Evolutionary conservation across 2,113 vertebrate genomes (phyloP), one percentile per base, ranked within the genome.

Genomic region (Aspidoscelis tigris): DNA sequence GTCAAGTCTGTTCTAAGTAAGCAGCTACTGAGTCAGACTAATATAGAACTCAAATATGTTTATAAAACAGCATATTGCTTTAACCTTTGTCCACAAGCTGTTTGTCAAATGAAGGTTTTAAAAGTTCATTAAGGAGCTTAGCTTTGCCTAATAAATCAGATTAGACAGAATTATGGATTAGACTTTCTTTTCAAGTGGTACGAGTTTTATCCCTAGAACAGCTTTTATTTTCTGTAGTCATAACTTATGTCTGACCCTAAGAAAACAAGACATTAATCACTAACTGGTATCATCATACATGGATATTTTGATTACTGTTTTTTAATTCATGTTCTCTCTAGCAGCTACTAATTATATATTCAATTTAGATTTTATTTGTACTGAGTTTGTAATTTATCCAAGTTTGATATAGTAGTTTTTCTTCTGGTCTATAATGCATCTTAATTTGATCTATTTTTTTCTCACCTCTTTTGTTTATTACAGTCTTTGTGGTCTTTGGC

Each of bases 81-180:
- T 73, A 43, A 73, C 75, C 33, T 43, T 61, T 66, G 22, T 80
- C 53, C 41, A 47, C 87, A 86, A 87, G 70, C 24, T 84, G 39
- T 82, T 82, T 84, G 83, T 78, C 90, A 86, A 89, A 61, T 81
- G 76, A 71, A 58, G 82, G 33, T 26, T 86, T 71, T 76, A 58
- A 69, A 88, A 76, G 86, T 89, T 91, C 79, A 84, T 90, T 91
- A 84, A 72, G 87, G 76, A 43, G 8, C 83, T 78, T 10, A 61
- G 70, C 41, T 82, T 58, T 58, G 81, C 24, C 22, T 4, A 84
- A 80, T 88, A 83, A 87, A 88, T 86, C 47, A 72, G 66, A 50
- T 33, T 2, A 0, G 22, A 75, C 33, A 82, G 61, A n/a, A 47
- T 73, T 9, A 77, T 86, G 65, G n/a, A 79, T 77, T 14, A 44